Base-by-base conservation (phyloP, 2,888 invertebrate genomes). In the Patella depressa region DNA sequence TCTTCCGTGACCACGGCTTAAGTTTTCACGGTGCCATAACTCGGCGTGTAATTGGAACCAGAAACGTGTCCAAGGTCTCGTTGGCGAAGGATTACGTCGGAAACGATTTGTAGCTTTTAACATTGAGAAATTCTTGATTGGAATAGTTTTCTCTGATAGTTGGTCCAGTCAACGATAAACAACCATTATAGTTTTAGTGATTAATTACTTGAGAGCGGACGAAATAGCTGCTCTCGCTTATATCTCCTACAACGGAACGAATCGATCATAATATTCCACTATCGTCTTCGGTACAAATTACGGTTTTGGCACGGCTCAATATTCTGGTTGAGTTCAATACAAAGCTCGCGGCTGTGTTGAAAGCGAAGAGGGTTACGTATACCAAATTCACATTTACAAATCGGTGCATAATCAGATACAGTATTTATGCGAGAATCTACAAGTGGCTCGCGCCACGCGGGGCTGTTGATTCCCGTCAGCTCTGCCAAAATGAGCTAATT, bases 361-460 rank as follows among this genome's bases (percentile, higher is more conserved):
- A 65, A 65, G 24, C 65, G 24, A 24, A 65, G 65, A 65, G 65
- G 65, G 65, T 65, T 65, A 65, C 65, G 65, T 65, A 65, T 65
- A 65, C 19, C 65, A 65, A 65, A 65, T 24, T 24, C 24, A 65
- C 65, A 65, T 65, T 65, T 65, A 65, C 65, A n/a, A 65, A 65
- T 65, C 65, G 65, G 65, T 65, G 65, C 65, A 65, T 65, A 65
- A 65, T 65, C 65, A 65, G 65, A 59, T 65, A 65, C 65, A 65
- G 24, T 65, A 65, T 65, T 65, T 65, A 65, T 65, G 65, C 65
- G 65, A 65, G 65, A 65, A 65, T 65, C 65, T 65, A 65, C 65
- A 65, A 65, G 65, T 65, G 65, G 65, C 65, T 65, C 65, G 65
- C 65, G 65, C 65, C 65, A 65, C 65, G 65, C 65, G 65, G 65